Percentiles rank a stretch among this genome's conserved stretches.
phyloP scores from a whole-genome alignment of 2,113 vertebrate genomes.

The Hiodon alosoides region DNA sequence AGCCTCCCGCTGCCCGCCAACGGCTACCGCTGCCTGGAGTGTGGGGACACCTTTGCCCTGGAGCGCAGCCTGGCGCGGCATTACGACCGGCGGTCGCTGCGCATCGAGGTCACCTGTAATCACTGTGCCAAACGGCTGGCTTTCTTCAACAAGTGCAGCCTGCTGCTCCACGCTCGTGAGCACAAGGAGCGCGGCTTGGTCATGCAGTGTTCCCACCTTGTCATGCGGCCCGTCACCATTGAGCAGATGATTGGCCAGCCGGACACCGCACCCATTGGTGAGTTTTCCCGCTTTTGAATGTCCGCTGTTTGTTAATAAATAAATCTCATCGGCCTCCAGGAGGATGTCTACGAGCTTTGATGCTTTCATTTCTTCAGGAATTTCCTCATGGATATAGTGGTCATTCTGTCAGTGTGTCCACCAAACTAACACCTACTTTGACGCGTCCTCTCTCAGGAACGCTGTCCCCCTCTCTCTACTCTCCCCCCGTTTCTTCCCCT shows the following conservation, averaged over 20 bases:
- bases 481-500: conserved; percentile 39
- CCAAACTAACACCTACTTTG: not conserved
- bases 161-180: conserved; percentile 87
- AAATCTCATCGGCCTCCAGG: too few relatives aligned
- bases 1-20: conserved; percentile 70
- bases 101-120: conserved; percentile 95
- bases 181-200: conserved; percentile 95
- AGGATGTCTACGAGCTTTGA: too few relatives aligned
- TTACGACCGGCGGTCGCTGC: conserved; percentile 88
- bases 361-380: too few relatives aligned
- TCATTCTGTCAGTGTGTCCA: not conserved
- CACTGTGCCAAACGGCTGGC: conserved; percentile 89
- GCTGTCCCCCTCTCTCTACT: conserved; percentile 23
- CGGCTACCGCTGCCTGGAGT: conserved; percentile 90
- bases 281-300: conserved; percentile 12
- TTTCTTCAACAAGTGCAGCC: conserved; percentile 97
- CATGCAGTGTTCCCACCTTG: conserved; percentile 95
- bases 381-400: not conserved
- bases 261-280: conserved; percentile 65
- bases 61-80: conserved; percentile 87
- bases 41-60: conserved; percentile 85
- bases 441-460: conserved; percentile 13
- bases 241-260: conserved; percentile 93
- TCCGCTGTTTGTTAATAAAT: not conserved
- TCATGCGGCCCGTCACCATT: conserved; percentile 85